A percentile compares a stretch with the other conserved stretches of the same genome.
These are phyloP conservation scores for Rallus crepitans DNA, from an alignment of 2,797 vertebrate species.

Conservation along the genomic window DNA sequence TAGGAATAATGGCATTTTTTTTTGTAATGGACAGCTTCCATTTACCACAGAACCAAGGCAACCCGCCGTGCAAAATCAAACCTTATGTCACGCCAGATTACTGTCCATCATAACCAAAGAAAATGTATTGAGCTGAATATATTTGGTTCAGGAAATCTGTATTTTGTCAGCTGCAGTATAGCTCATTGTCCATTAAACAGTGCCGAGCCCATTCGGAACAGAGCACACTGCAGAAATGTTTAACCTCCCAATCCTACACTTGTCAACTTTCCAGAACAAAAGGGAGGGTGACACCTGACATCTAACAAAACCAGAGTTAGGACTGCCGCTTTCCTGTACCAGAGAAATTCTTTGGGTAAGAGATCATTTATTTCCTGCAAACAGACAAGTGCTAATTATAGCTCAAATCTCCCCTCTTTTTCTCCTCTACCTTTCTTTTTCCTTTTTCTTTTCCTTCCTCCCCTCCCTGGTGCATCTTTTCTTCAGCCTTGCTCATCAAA, in stretches of 20 bases:
- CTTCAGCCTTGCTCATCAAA: neutral
- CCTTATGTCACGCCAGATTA: conserved; percentile 64
- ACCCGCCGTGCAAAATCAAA: conserved; percentile 51
- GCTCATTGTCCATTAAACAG: conserved; percentile 47
- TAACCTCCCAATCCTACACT: conserved; percentile 41
- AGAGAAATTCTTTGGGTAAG: neutral
- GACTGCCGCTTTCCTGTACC: neutral
- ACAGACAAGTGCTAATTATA: conserved; percentile 14
- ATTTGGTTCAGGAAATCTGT: conserved; percentile 64
- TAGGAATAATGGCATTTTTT: conserved; percentile 36
- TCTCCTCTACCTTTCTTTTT: neutral
- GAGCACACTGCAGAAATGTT: conserved; percentile 25
- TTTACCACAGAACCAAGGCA: conserved; percentile 49
- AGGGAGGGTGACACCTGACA: conserved; percentile 3
- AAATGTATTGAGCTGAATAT: conserved; percentile 36
- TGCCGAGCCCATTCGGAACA: conserved; percentile 21
- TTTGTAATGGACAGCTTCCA: conserved; percentile 45
- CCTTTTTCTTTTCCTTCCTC: neutral
- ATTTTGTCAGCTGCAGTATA: conserved; percentile 64
- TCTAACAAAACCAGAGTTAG: conserved; percentile 6
- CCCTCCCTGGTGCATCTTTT: neutral
- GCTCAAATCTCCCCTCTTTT: neutral
- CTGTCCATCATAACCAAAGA: conserved; percentile 57
- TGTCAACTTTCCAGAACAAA: conserved; percentile 38
- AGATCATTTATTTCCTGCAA: conserved; percentile 28